Conservation (phyloP, 2,888 invertebrate species). For the Habrosyne pyritoides region DNA sequence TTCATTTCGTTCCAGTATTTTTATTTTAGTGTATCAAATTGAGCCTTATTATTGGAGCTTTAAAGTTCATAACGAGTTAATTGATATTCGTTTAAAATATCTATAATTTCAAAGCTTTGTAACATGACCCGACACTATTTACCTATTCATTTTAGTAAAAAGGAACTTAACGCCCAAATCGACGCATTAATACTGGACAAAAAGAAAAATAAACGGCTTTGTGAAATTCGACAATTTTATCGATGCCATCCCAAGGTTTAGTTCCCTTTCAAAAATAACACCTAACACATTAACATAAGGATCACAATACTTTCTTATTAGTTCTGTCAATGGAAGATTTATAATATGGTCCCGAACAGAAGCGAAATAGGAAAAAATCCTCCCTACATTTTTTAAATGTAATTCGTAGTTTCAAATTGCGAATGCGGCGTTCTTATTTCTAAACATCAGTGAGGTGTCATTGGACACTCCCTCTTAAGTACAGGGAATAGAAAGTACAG, state of each 20-base stretch:
- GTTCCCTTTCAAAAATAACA: slow-evolving; percentile 6
- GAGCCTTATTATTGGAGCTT: slow-evolving; percentile 24
- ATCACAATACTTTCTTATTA: slow-evolving; percentile 24
- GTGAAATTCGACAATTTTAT: slow-evolving; percentile 62
- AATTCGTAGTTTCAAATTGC: slow-evolving; percentile 83
- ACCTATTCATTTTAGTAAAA: slow-evolving; percentile 82
- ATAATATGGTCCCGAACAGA: slow-evolving; percentile 38
- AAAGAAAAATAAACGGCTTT: slow-evolving; percentile 82
- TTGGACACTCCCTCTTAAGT: slow-evolving; percentile 73
- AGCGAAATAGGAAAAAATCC: slow-evolving; percentile 67
- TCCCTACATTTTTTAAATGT: slow-evolving; percentile 79
- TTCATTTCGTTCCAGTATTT: too few species aligned
- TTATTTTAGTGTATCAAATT: slow-evolving; percentile 17
- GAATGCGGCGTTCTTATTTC: slow-evolving; percentile 82
- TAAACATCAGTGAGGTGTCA: slow-evolving; percentile 82
- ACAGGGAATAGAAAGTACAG: slow-evolving; percentile 51
- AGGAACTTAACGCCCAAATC: slow-evolving; percentile 83
- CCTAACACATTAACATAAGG: slow-evolving; percentile 27
- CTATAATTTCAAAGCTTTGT: slow-evolving; percentile 67
- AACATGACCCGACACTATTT: slow-evolving; percentile 77
- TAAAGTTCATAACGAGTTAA: slow-evolving; percentile 31
- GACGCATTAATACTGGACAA: slow-evolving; percentile 77
- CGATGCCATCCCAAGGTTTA: not conserved
- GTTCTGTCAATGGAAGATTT: slow-evolving; percentile 11
- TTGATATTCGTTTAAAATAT: slow-evolving; percentile 36